These are phyloP conservation scores for Salarias fasciatus DNA, from an alignment of 2,797 vertebrate genomes.

Conservation along the genomic window DNA sequence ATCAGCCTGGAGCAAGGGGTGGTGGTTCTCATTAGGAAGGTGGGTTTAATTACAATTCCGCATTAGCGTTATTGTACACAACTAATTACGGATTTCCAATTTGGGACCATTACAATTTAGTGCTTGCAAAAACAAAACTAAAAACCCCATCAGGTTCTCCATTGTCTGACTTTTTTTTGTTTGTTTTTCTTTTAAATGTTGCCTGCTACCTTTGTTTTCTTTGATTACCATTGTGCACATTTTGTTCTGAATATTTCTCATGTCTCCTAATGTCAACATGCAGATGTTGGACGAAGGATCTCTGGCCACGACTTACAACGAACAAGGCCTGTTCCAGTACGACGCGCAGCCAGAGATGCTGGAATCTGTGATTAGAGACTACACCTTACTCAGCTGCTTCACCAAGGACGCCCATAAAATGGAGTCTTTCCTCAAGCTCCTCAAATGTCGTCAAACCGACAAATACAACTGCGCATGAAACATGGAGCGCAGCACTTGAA, in stretches of 20 bases:
- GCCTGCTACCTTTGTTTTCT: too few species aligned
- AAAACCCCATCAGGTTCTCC: too few species aligned
- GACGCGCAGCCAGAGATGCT: slow-evolving; percentile 71
- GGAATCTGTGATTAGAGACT: slow-evolving; percentile 78
- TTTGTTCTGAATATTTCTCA: not conserved
- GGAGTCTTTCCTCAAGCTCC: slow-evolving; percentile 84
- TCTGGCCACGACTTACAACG: slow-evolving; percentile 43
- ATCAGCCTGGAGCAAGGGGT: slow-evolving; percentile 82
- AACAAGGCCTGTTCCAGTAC: slow-evolving; percentile 52
- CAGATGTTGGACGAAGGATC: slow-evolving; percentile 80
- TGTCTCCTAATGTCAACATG: not conserved
- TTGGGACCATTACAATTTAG: too few species aligned
- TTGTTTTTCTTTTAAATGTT: not conserved
- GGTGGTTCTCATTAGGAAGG: slow-evolving; percentile 82
- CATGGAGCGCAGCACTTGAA: slow-evolving; percentile 31
- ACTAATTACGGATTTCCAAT: too few species aligned
- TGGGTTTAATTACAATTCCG: slow-evolving; percentile 27
- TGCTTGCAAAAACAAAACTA: too few species aligned
- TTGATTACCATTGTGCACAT: too few species aligned
- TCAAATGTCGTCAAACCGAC: slow-evolving; percentile 80
- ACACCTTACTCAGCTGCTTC: slow-evolving; percentile 80
- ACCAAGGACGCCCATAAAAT: slow-evolving; percentile 84
- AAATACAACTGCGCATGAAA: slow-evolving; percentile 71
- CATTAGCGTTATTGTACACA: not conserved
- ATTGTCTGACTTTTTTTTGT: not conserved